Evolutionary conservation across 2,888 invertebrate species (phyloP), one percentile per base, ranked within the genome.

Genomic region (Hermaeophaga mercurialis): DNA sequence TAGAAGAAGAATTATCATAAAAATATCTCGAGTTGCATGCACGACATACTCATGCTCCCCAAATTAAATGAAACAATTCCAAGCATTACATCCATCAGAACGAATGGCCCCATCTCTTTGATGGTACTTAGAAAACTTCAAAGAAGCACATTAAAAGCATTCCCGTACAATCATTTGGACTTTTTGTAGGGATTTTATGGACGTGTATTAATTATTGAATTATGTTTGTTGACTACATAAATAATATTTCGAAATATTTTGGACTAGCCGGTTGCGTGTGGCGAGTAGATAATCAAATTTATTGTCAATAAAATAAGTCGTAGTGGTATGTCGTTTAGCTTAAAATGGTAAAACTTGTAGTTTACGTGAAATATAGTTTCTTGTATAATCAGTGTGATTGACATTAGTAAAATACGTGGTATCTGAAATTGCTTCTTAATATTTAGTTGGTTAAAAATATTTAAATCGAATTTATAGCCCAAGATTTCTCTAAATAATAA

Each of bases 1-100:
- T 34, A 34, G 34, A 15, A 3, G 19, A 34, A 26, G 44, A 54
- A 47, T 46, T 46, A 54, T 46, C 46, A 54, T 54, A 46, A 54
- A 39, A 54, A 54, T 46, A 54, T 54, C 38, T 46, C 41, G n/a
- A 54, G 47, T 47, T 46, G 45, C 46, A 46, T 54, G 22, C 39
- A 17, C 31, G 17, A 54, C 54, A 54, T 54, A 54, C 46, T 31
- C 22, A 31, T 22, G 22, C 26, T 46, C 47, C 41, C 44, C 38
- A 54, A 53, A 54, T 45, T 46, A 45, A 45, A 46, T 28, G 46
- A 28, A 54, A 36, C 46, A 54, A 54, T 54, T 31, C 31, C 54
- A 54, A 46, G 28, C 38, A 54, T 54, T 54, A 39, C 39, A 44
- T 24, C 12, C 52, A 38, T 36, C 45, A 39, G 39, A 28, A 36